Evolutionary conservation across 2,113 vertebrate genomes (phyloP).

Genomic region (Anguilla japonica): DNA sequence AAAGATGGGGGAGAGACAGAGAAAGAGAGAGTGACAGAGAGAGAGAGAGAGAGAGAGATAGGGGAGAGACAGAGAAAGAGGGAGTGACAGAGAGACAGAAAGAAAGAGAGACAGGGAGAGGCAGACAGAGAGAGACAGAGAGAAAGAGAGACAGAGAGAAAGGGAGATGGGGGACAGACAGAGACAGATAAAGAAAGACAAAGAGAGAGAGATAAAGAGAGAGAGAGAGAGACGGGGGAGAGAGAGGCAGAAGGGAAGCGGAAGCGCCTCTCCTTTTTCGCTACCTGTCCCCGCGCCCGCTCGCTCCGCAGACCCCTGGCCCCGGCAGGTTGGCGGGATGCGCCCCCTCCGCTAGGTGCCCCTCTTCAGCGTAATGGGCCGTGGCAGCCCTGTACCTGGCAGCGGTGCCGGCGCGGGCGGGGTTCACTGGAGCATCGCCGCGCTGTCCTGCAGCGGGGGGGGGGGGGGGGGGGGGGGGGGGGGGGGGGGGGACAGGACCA

Average conservation of each 20-base stretch:
- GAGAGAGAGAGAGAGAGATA: not conserved
- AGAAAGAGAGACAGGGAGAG: slow-evolving; percentile 13
- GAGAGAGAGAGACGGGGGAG: slow-evolving; percentile 35
- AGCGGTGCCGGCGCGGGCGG: slow-evolving; percentile 89
- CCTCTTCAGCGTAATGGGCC: slow-evolving; percentile 89
- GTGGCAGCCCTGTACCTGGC: slow-evolving; percentile 93
- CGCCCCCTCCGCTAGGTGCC: slow-evolving; percentile 79
- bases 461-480: slow-evolving; percentile 61
- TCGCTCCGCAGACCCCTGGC: slow-evolving; percentile 70
- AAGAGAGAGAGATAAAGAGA: not conserved
- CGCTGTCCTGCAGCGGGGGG: slow-evolving; percentile 88
- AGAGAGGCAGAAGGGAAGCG: not conserved
- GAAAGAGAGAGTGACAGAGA: slow-evolving; percentile 36
- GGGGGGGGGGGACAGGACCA: slow-evolving; percentile 57
- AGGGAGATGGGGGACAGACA: not conserved
- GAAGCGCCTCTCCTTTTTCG: slow-evolving; percentile 50
- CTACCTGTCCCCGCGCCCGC: slow-evolving; percentile 81
- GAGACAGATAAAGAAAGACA: not conserved
- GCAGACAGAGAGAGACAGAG: slow-evolving; percentile 48
- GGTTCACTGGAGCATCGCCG: slow-evolving; percentile 91
- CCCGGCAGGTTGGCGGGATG: slow-evolving; percentile 66
- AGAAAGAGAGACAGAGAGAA: slow-evolving; percentile 18
- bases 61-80: not conserved
- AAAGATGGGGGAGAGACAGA: not conserved
- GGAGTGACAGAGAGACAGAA: slow-evolving; percentile 15